Percentiles rank a stretch among this genome's conserved stretches.
Conservation (phyloP, 2,888 invertebrate genomes). For the Acrobasis repandana region DNA sequence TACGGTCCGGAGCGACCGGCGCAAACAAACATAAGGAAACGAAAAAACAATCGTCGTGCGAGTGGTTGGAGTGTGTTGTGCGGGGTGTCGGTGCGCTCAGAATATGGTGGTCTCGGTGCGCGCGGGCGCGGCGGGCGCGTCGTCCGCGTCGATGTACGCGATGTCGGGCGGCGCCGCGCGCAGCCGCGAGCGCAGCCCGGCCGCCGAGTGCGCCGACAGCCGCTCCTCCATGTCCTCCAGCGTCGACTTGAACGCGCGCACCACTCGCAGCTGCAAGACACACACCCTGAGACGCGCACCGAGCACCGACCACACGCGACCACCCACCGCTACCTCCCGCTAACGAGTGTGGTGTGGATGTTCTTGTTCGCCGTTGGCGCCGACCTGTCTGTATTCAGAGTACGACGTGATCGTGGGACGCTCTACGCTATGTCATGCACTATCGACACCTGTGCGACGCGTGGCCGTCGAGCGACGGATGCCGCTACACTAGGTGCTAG, state of each 20-base stretch:
- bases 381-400: conserved; percentile 66
- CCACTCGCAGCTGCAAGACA: conserved; percentile 98
- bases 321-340: conserved; percentile 36
- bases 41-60: conserved; percentile 32
- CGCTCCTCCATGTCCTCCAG: conserved; percentile 99
- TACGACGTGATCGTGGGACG: conserved; percentile 41
- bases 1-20: conserved; percentile 49
- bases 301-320: conserved; percentile 37
- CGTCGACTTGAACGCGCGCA: conserved; percentile 99
- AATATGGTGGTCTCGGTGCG: conserved; percentile 75
- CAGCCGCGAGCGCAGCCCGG: conserved; percentile 94
- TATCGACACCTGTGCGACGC: conserved; percentile 36
- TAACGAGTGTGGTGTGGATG: conserved; percentile 76
- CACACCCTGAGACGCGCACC: conserved; percentile 71
- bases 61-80: conserved; percentile 34
- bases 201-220: conserved; percentile 98
- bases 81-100: conserved; percentile 41
- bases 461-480: conserved; percentile 24
- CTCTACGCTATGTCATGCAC: conserved; percentile 48
- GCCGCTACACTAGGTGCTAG: conserved; percentile 49
- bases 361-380: conserved; percentile 38
- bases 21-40: conserved; percentile 34
- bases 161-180: conserved; percentile 90
- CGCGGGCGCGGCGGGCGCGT: conserved; percentile 60
- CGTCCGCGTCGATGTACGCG: conserved; percentile 91